phyloP scores from a whole-genome alignment of 1,140 invertebrate species.

The Bombus cullumanus region DNA sequence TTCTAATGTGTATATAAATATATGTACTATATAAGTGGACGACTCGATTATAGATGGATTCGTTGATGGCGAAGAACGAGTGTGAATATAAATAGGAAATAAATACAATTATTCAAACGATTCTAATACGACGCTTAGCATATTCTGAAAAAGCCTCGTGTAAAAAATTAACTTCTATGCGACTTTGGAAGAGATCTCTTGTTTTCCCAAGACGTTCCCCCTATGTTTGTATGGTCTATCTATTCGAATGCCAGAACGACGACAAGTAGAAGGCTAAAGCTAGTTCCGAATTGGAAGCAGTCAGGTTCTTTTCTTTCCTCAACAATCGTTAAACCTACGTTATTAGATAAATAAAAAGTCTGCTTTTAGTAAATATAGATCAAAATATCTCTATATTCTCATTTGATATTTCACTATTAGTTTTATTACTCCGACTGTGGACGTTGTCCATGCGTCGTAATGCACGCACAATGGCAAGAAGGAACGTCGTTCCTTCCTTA shows the following conservation, averaged over 20 bases:
- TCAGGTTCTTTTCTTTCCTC: conserved; percentile 1
- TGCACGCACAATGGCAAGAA: conserved; percentile 60
- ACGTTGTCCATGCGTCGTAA: conserved; percentile 13
- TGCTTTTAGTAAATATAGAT: conserved; percentile 49
- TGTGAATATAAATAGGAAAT: conserved; percentile 49
- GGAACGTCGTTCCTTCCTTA: conserved; percentile 31
- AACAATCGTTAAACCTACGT: conserved; percentile 6
- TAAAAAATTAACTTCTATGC: conserved; percentile 71
- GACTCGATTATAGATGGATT: conserved; percentile 37
- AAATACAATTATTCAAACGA: conserved; percentile 51
- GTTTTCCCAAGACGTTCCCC: conserved; percentile 8
- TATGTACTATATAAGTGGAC: conserved; percentile 27
- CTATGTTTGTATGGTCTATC: not conserved
- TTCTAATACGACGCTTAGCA: conserved; percentile 26
- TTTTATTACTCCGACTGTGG: conserved; percentile 25
- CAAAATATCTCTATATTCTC: conserved; percentile 45
- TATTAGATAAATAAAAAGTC: conserved; percentile 64
- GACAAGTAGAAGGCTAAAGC: conserved; percentile 41
- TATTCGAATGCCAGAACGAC: not conserved
- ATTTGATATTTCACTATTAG: conserved; percentile 30
- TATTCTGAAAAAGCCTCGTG: conserved; percentile 64
- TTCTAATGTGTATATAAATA: conserved; percentile 54
- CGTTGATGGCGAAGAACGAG: conserved; percentile 48
- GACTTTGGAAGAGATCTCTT: conserved; percentile 64
- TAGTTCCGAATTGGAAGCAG: conserved; percentile 36